Evolutionary conservation across 2,797 vertebrate species (phyloP), one percentile per base, ranked within the genome.

Genomic region (Xiphorhynchus erythropygius): DNA sequence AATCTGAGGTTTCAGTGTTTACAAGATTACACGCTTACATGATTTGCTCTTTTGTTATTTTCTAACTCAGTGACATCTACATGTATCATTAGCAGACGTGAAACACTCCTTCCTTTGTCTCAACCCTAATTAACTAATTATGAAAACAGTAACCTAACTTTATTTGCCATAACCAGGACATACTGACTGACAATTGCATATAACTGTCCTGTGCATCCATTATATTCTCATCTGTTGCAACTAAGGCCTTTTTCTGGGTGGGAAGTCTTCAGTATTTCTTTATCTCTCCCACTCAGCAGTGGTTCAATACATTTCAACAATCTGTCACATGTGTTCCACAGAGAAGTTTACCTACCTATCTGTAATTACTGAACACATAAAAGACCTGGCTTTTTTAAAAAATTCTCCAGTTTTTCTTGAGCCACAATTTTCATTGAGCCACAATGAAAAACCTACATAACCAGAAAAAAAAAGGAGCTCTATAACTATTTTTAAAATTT

Each of bases 1-100:
- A 94, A 94, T 85, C 14, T 87, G 76, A 96, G 83, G 37, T 8
- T 87, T 87, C 35, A 53, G 18, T 64, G 79, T 84, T 94, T 94
- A 91, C 35, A 47, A 63, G 37, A 82, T 68, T 77, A 73, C 30
- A 49, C 17, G 33, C 16, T 67, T 83, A 77, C 25, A 91, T 12
- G 28, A 90, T 65, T 90, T 76, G 59, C 33, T 92, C 50, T 59
- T 69, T 47, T 1, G 1, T n/a, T n/a, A 85, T 70, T 71, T 91
- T 94, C 44, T 50, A 91, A 77, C 37, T 75, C 42, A 32, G 11
- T 59, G 67, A 79, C 35, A 79, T 52, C 25, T 65, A 82, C 21
- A 25, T 0, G 2, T 49, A 74, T 32, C 50, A 77, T 62, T 35
- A 73, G 13, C 55, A 87, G 67, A 77, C 5, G 6, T 44, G 47